These are phyloP conservation scores for Eubucco bourcierii DNA, from an alignment of 2,113 vertebrate genomes.

Conservation along the genomic window DNA sequence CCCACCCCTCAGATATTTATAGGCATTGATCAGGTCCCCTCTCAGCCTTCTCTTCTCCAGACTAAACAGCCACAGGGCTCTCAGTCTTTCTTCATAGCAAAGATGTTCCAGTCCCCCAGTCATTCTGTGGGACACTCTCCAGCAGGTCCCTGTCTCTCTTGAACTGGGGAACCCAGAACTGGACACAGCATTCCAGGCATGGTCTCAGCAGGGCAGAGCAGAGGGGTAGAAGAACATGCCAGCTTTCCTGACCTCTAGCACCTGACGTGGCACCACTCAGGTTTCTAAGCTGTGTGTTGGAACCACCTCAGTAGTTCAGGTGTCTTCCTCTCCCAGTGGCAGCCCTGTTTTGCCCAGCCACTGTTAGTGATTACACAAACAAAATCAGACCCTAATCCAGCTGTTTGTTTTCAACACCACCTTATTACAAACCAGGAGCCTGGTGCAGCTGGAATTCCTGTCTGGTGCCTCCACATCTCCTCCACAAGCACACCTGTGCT, in stretches of 20 bases:
- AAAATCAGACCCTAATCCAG: conserved; percentile 11
- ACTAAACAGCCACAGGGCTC: no score
- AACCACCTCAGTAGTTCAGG: background rate
- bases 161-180: no score
- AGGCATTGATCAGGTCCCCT: no score
- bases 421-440: background rate
- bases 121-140: no score
- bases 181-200: no score
- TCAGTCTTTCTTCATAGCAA: no score
- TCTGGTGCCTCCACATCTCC: background rate
- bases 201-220: no score
- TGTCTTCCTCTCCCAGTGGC: background rate
- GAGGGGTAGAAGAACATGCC: background rate
- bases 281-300: background rate
- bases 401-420: conserved; percentile 13
- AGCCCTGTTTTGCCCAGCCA: background rate
- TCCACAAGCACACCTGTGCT: background rate
- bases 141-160: no score
- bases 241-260: background rate
- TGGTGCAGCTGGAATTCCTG: background rate
- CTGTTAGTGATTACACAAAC: background rate
- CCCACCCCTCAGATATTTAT: no score
- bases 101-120: no score
- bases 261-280: rapidly evolving
- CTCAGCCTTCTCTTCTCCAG: no score